phyloP scores from a whole-genome alignment of 2,888 invertebrate species.

The Dendrolimus houi region DNA sequence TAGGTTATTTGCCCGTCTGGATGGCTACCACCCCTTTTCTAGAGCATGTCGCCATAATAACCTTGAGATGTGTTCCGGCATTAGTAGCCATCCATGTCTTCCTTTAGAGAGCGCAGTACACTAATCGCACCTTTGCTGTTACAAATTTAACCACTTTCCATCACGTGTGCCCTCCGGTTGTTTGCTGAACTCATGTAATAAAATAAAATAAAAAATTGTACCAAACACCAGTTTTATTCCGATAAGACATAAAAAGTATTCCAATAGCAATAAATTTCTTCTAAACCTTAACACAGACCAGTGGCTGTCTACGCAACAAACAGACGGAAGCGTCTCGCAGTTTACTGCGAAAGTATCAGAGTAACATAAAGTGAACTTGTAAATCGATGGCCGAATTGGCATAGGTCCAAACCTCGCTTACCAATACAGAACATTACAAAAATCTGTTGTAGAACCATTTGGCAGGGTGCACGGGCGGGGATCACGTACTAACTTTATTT shows the following conservation, averaged over 20 bases:
- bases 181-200: too few species aligned
- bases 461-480: slow-evolving; percentile 44
- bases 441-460: slow-evolving; percentile 72
- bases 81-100: too few species aligned
- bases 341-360: slow-evolving; percentile 48
- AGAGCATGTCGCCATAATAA: too few species aligned
- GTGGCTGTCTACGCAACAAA: slow-evolving; percentile 15
- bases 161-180: too few species aligned
- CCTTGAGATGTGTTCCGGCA: too few species aligned
- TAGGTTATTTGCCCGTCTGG: too few species aligned
- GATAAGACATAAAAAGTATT: background rate
- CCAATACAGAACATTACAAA: slow-evolving; percentile 71
- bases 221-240: too few species aligned
- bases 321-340: slow-evolving; percentile 35
- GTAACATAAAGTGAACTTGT: slow-evolving; percentile 62
- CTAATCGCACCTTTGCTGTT: too few species aligned
- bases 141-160: too few species aligned
- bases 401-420: slow-evolving; percentile 58
- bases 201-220: too few species aligned
- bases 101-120: too few species aligned
- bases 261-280: background rate
- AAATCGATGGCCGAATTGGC: slow-evolving; percentile 73
- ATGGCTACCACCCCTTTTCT: too few species aligned
- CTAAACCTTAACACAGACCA: background rate
- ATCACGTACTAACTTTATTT: slow-evolving; percentile 66